A percentile compares a stretch with the other conserved stretches of the same genome.
Conservation (phyloP, 2,113 vertebrate species). For the Onychostruthus taczanowskii region DNA sequence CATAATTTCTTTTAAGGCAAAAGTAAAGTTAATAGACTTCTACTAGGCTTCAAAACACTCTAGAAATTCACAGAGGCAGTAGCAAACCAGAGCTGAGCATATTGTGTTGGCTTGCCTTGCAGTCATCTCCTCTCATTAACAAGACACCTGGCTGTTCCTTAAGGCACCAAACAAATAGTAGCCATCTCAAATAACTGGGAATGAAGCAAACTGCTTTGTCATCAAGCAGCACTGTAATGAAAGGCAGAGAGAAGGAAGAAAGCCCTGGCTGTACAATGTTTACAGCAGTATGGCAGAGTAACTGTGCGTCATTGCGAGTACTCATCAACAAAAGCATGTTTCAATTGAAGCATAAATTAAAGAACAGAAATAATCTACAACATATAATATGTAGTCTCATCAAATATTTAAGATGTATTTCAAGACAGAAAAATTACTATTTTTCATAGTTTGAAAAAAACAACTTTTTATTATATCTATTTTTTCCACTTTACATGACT, state of each 20-base stretch:
- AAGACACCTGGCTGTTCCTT: background rate
- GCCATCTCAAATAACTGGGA: background rate
- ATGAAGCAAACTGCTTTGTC: background rate
- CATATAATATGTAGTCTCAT: background rate
- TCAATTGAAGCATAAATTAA: background rate
- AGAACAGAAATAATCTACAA: background rate
- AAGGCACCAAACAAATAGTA: background rate
- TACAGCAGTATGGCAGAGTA: background rate
- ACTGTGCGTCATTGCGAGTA: rapidly evolving
- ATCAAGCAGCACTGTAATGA: background rate
- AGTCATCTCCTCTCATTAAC: background rate
- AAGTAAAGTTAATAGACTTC: background rate
- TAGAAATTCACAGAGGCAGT: background rate
- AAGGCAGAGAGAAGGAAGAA: background rate
- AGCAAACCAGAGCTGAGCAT: background rate
- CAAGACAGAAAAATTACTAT: background rate
- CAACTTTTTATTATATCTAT: background rate
- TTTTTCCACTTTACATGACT: background rate
- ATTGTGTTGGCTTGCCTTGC: background rate
- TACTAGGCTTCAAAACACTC: background rate
- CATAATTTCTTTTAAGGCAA: background rate
- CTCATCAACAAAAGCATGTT: background rate
- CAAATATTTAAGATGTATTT: background rate
- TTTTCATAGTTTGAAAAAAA: background rate
- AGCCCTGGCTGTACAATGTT: background rate